These are phyloP conservation scores for Magallana nippona DNA, from an alignment of 2,888 invertebrate genomes.

Conservation along the genomic window DNA sequence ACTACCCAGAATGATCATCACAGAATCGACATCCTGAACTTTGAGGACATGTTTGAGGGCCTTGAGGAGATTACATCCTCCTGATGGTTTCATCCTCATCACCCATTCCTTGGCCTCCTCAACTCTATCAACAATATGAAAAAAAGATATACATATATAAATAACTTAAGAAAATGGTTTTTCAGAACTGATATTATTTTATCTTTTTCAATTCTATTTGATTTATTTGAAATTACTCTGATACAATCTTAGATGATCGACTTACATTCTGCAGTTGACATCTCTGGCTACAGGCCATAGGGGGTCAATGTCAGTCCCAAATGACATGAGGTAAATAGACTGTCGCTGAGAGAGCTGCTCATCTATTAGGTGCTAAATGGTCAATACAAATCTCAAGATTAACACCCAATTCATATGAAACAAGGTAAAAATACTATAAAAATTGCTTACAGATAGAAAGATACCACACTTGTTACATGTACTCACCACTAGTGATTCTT, in stretches of 20 bases:
- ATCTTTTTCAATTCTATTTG: no score
- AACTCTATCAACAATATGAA: slow-evolving; percentile 63
- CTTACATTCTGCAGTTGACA: slow-evolving; percentile 77
- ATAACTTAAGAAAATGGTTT: no score
- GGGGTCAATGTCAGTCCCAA: slow-evolving; percentile 76
- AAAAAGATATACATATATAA: no score
- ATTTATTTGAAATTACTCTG: background rate
- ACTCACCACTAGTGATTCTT: slow-evolving; percentile 77
- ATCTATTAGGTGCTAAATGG: slow-evolving; percentile 78
- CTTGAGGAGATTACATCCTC: slow-evolving; percentile 79
- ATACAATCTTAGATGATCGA: background rate
- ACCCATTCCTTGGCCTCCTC: slow-evolving; percentile 78
- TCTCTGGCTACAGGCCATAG: slow-evolving; percentile 77
- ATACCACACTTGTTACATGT: background rate
- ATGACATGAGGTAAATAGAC: slow-evolving; percentile 76
- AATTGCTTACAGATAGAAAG: no score
- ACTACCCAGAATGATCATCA: slow-evolving; percentile 76
- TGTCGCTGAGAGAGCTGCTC: slow-evolving; percentile 78
- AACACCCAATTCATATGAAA: background rate
- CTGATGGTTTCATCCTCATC: slow-evolving; percentile 69
- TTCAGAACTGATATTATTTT: no score
- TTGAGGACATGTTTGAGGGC: slow-evolving; percentile 78
- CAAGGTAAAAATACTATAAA: no score
- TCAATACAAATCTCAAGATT: background rate
- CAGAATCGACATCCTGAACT: slow-evolving; percentile 73